Percentiles rank a stretch among this genome's conserved stretches.
phyloP scores from a whole-genome alignment of 2,113 vertebrate species.

The Psilopogon haemacephalus region DNA sequence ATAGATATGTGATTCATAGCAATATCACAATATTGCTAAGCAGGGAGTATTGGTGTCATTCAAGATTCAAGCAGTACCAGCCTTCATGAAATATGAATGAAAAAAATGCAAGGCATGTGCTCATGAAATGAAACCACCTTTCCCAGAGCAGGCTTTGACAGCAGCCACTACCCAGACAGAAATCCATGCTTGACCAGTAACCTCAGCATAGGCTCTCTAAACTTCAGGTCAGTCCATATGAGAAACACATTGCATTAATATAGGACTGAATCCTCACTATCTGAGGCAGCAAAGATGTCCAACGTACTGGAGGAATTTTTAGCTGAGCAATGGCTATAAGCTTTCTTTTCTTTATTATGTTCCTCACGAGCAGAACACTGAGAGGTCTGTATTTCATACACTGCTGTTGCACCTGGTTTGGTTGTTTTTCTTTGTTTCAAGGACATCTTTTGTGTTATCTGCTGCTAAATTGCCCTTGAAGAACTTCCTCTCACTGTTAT shows the following conservation, averaged over 20 bases:
- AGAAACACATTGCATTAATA: background rate
- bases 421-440: conserved; percentile 1
- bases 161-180: background rate
- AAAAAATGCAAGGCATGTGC: background rate
- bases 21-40: background rate
- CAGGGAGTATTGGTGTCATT: background rate
- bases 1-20: background rate
- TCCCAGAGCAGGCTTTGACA: background rate
- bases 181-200: background rate
- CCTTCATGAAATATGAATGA: background rate
- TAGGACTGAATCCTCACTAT: background rate
- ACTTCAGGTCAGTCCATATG: background rate
- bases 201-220: background rate
- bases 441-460: conserved; percentile 1
- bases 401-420: background rate
- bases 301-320: background rate
- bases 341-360: background rate
- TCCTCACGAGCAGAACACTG: background rate
- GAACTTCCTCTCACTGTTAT: background rate
- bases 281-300: background rate
- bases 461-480: background rate
- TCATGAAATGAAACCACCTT: background rate
- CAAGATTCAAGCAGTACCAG: background rate
- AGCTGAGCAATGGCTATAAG: background rate
- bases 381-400: background rate